Evolutionary conservation across 2,797 vertebrate genomes (phyloP), one percentile per base, ranked within the genome.

Genomic region (Lophotriccus pileatus): DNA sequence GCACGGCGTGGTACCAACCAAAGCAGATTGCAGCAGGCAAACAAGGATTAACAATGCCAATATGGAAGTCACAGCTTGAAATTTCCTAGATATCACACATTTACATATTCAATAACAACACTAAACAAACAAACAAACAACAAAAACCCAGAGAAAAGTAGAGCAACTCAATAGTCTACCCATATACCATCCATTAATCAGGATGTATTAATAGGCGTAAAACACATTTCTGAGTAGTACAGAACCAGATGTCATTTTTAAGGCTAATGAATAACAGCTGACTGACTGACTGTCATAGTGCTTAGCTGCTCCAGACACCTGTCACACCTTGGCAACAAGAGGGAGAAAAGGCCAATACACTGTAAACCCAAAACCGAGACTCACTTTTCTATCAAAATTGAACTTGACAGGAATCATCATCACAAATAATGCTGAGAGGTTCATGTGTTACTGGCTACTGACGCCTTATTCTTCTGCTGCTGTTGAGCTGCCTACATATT

Each of bases 1-100:
- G 49, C 24, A 6, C 0, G 1, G n/a, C 0, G 0, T 13, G 39
- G n/a, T 28, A 46, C 28, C 68, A 23, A 59, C n/a, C 8, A 8
- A 44, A 30, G 27, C 10, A 36, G 32, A 27, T 30, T 14, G 39
- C 47, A 46, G 43, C 14, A 80, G 32, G 59, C 4, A 39, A 80
- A 52, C 28, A 36, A 43, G 14, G 27, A 37, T 34, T 67, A 16
- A 44, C 0, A 18, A 46, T 5, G 11, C 7, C 53, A 53, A n/a
- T 21, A 4, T 0, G 4, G 14, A 69, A 74, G 15, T 6, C 41
- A 30, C 37, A 60, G 14, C 59, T 58, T n/a, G 7, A 18, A 3
- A 49, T 3, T 36, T 43, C 50, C 32, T 39, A 43, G 3, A 13
- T 59, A 22, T 37, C 22, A 16, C 7, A 2, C 10, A 34, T 27